Percentiles rank a stretch among this genome's conserved stretches.
These are phyloP conservation scores for Vanacampus margaritifer DNA, from an alignment of 2,113 vertebrate genomes.

Conservation along the genomic window DNA sequence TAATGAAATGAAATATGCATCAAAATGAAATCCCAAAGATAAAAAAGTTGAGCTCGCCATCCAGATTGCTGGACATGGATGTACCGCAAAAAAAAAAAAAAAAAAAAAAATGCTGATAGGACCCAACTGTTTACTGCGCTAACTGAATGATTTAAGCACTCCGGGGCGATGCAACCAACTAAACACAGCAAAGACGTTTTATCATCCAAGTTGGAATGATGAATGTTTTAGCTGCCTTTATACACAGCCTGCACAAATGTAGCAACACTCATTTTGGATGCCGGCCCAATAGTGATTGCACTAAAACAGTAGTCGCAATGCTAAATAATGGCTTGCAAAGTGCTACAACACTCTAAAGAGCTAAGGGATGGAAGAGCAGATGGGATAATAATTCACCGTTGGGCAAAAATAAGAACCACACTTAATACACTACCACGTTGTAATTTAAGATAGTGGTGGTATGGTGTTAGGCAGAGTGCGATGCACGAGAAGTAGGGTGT, in stretches of 20 bases:
- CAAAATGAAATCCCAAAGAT: background rate
- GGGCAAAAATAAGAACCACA: background rate
- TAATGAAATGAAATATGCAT: background rate
- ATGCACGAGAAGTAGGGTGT: conserved; percentile 2
- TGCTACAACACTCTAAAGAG: background rate
- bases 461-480: background rate
- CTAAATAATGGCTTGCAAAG: conserved; percentile 1
- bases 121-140: background rate
- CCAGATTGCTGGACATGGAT: background rate
- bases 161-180: background rate
- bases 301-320: background rate
- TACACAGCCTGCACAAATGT: conserved; percentile 1
- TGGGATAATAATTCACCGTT: background rate
- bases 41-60: too few species aligned
- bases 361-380: background rate
- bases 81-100: background rate
- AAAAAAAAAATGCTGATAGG: background rate
- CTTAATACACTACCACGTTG: background rate
- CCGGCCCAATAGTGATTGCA: background rate
- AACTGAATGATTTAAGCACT: background rate
- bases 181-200: background rate
- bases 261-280: conserved; percentile 7
- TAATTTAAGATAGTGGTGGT: background rate
- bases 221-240: background rate
- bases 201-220: background rate